These are phyloP conservation scores for Pleuronectes platessa DNA, from an alignment of 2,113 vertebrate species.

Conservation along the genomic window DNA sequence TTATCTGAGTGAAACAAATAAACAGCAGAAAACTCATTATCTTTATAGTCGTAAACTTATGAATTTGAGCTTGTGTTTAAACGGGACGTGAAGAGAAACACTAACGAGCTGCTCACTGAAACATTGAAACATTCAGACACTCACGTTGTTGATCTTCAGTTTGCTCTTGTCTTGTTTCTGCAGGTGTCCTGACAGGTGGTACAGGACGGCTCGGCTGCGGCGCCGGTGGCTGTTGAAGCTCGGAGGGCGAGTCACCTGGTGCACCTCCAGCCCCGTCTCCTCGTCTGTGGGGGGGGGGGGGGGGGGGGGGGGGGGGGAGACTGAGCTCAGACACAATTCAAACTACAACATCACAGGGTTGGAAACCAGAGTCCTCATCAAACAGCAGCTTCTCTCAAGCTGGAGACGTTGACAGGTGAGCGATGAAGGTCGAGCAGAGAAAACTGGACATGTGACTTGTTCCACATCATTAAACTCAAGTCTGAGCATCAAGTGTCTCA, in stretches of 20 bases:
- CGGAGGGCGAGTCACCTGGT: constrained; percentile 82
- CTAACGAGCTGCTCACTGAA: too few species aligned
- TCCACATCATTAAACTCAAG: background rate
- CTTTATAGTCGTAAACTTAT: too few species aligned
- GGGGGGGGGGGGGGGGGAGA: constrained; percentile 25
- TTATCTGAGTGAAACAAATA: background rate
- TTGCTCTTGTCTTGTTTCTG: constrained; percentile 90
- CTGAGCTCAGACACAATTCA: constrained; percentile 9
- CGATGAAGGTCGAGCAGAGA: background rate
- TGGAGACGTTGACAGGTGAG: background rate
- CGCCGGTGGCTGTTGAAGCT: constrained; percentile 85
- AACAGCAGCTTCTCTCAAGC: background rate
- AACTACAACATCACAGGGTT: background rate
- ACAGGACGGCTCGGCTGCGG: constrained; percentile 85
- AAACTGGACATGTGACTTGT: background rate
- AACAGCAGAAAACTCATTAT: background rate
- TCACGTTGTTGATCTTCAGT: constrained; percentile 87
- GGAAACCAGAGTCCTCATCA: background rate
- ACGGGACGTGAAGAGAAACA: too few species aligned
- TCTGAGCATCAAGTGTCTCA: too few species aligned
- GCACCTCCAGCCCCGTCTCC: constrained; percentile 83
- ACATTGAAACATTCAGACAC: constrained; percentile 11
- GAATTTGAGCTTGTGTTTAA: too few species aligned
- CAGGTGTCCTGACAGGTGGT: constrained; percentile 87
- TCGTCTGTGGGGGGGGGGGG: constrained; percentile 73